Percentiles rank a stretch among this genome's conserved stretches.
Evolutionary conservation across 2,113 vertebrate species (phyloP).

Genomic region (Brachyhypopomus occidentalis): DNA sequence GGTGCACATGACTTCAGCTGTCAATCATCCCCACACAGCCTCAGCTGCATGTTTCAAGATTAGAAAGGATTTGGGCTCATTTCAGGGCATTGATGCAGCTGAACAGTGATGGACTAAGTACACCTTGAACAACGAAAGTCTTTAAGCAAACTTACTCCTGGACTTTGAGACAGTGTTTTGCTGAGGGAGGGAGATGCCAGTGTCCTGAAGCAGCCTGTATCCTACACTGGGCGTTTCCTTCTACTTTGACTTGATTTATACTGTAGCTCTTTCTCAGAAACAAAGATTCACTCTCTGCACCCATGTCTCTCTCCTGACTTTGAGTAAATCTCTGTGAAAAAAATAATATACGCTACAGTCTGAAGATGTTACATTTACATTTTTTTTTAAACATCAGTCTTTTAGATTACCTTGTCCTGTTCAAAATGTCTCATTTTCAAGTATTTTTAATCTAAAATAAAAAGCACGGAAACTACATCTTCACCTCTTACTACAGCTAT

Average conservation of each 20-base stretch:
- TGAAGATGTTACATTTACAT: slow-evolving; percentile 22
- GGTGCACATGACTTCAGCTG: slow-evolving; percentile 45
- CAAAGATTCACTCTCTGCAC: slow-evolving; percentile 38
- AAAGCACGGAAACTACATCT: background rate
- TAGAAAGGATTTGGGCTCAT: slow-evolving; percentile 3
- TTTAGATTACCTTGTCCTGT: background rate
- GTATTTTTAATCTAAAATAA: background rate
- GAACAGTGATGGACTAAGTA: background rate
- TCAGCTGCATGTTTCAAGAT: slow-evolving; percentile 29
- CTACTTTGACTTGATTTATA: slow-evolving; percentile 10
- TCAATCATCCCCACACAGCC: slow-evolving; percentile 5
- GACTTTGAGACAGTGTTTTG: slow-evolving; percentile 21
- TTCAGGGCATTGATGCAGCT: background rate
- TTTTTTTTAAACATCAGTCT: slow-evolving; percentile 9
- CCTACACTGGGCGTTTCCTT: slow-evolving; percentile 21
- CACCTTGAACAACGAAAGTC: background rate
- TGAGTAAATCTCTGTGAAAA: slow-evolving; percentile 44
- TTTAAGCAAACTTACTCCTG: background rate
- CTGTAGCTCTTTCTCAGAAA: slow-evolving; percentile 24
- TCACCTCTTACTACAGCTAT: background rate
- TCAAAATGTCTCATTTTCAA: background rate
- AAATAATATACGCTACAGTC: slow-evolving; percentile 51
- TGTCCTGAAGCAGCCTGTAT: slow-evolving; percentile 33
- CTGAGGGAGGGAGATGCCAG: slow-evolving; percentile 17
- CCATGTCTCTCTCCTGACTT: slow-evolving; percentile 48